These are phyloP conservation scores for Odontomyia ornata DNA, from an alignment of 2,888 invertebrate genomes.

Conservation along the genomic window DNA sequence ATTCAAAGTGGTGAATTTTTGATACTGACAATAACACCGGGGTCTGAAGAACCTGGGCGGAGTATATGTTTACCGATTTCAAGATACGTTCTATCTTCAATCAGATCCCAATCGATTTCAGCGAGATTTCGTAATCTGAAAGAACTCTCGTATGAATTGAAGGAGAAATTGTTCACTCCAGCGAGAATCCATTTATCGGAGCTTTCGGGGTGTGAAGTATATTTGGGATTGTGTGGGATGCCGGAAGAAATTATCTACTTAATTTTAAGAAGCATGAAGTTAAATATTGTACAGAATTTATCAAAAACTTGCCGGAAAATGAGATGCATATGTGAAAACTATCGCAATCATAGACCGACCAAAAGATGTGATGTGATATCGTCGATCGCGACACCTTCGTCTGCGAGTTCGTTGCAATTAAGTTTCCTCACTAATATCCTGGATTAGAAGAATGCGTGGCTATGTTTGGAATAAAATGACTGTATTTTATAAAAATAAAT, in stretches of 20 bases:
- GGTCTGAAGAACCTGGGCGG: slow-evolving; percentile 53
- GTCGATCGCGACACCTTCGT: too few relatives aligned
- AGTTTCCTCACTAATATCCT: neutral
- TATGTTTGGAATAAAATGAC: neutral
- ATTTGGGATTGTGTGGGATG: slow-evolving; percentile 62
- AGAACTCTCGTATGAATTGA: slow-evolving; percentile 66
- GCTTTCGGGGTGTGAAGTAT: slow-evolving; percentile 63
- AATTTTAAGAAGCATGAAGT: slow-evolving; percentile 55
- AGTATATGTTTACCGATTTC: slow-evolving; percentile 59
- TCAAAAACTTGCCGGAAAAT: slow-evolving; percentile 45
- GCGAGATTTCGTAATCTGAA: slow-evolving; percentile 61
- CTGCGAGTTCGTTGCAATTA: neutral
- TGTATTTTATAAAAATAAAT: neutral
- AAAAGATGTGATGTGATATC: too few relatives aligned
- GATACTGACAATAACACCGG: slow-evolving; percentile 57
- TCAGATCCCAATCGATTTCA: slow-evolving; percentile 51
- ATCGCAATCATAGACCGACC: neutral
- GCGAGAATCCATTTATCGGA: slow-evolving; percentile 68
- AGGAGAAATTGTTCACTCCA: slow-evolving; percentile 67
- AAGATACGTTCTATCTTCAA: slow-evolving; percentile 57
- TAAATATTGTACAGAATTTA: slow-evolving; percentile 41
- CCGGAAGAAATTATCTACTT: slow-evolving; percentile 57
- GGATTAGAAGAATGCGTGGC: neutral
- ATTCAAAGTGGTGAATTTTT: slow-evolving; percentile 59
- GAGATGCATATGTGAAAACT: slow-evolving; percentile 28